phyloP scores from a whole-genome alignment of 2,113 vertebrate genomes.

The Microtus montanus region DNA sequence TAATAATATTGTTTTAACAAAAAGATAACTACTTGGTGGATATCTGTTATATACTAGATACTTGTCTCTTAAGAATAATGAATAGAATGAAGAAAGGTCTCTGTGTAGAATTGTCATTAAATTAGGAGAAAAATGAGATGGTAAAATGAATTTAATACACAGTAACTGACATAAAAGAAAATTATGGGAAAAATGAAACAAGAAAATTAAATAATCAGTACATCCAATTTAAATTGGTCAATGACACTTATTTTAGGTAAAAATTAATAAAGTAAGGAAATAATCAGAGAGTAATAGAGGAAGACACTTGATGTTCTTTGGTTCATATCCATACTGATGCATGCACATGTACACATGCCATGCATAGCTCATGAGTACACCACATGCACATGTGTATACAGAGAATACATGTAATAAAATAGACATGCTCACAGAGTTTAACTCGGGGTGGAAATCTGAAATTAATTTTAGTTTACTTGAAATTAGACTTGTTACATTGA shows the following conservation, averaged over 20 bases:
- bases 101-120: background rate
- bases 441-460: background rate
- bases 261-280: background rate
- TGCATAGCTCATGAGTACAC: background rate
- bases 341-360: no score
- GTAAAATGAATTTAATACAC: background rate
- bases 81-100: background rate
- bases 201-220: background rate
- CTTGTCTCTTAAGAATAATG: background rate
- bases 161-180: background rate
- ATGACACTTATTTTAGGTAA: background rate
- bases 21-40: background rate
- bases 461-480: no score
- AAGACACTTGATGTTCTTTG: background rate
- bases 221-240: background rate
- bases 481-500: background rate
- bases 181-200: background rate
- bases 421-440: background rate
- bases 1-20: background rate
- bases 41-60: background rate
- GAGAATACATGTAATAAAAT: background rate
- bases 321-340: background rate
- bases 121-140: no score
- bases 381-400: background rate
- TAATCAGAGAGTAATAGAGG: background rate